Evolutionary conservation across 1,140 invertebrate genomes (phyloP), one percentile per base, ranked within the genome.

Genomic region (Dinoponera quadriceps): DNA sequence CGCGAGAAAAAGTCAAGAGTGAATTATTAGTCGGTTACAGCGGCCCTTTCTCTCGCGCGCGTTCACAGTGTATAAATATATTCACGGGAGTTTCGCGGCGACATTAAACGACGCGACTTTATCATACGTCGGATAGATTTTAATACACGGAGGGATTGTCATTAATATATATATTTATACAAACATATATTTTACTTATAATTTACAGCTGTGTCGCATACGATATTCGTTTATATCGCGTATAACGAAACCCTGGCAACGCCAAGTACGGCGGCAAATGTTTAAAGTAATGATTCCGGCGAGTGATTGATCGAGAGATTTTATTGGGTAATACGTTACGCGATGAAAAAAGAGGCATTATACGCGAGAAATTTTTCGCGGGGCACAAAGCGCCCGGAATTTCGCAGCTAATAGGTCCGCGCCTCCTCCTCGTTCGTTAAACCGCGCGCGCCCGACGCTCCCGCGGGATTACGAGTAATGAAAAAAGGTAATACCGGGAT

Each of bases 11-110:
- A 77, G 74, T 77, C 74, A 13, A 18, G 49, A 66, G 74, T 77
- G 74, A 68, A 77, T 77, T 77, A 77, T 68, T 77, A 66, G 62
- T 16, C 27, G 3, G 62, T 68, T 69, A 78, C 20, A n/a, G 38
- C 74, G 48, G 20, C 44, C 49, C 20, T 18, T 66, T 22, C 18
- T 22, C 49, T 71, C 44, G 57, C 60, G 49, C 65, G 49, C 65
- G 51, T 44, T 11, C 38, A 69, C 63, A 55, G 69, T 68, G 14
- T 38, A 38, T 66, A 66, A 77, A 68, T 68, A 78, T 55, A 68
- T 38, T 69, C 29, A 44, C 44, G 22, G 18, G 20, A 69, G 33
- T 33, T 38, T 68, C 14, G 22, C 44, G 9, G 16, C 29, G 29
- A 38, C 66, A 38, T 54, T 27, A 57, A 33, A 78, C 16, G 20